Conservation (phyloP, 1,140 invertebrate genomes). For the Euwallacea similis region DNA sequence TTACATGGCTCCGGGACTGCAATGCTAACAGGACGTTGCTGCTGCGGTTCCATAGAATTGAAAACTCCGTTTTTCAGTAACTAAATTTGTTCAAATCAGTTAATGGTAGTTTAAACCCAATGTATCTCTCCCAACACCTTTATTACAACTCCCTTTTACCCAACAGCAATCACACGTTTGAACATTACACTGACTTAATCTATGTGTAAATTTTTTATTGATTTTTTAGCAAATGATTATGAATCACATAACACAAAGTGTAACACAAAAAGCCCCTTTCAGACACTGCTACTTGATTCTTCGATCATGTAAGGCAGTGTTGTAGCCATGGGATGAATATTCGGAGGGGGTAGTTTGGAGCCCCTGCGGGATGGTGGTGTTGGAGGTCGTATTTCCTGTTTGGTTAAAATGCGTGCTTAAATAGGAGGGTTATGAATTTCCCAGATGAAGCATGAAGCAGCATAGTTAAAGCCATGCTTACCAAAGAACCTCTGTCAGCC, state of each 20-base stretch:
- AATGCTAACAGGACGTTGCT: no score
- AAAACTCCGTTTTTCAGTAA: background rate
- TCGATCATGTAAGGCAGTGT: constrained; percentile 59
- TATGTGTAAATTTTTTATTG: no score
- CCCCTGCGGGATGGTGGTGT: constrained; percentile 39
- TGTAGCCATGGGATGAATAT: constrained; percentile 53
- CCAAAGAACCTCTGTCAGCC: constrained; percentile 32
- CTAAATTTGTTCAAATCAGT: no score
- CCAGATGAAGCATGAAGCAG: background rate
- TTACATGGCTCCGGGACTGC: no score
- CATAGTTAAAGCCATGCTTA: constrained; percentile 18
- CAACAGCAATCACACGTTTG: no score
- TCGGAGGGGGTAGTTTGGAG: constrained; percentile 56
- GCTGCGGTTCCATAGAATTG: background rate
- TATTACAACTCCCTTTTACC: no score
- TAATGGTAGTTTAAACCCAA: no score
- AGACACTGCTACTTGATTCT: constrained; percentile 47
- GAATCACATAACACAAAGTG: no score
- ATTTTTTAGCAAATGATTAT: no score
- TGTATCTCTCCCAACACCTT: no score
- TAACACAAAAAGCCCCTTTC: background rate
- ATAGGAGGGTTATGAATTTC: background rate
- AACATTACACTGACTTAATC: no score
- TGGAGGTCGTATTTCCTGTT: constrained; percentile 30
- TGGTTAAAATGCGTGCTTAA: background rate